Evolutionary conservation across 2,797 vertebrate species (phyloP).

Genomic region (Bucorvus abyssinicus): DNA sequence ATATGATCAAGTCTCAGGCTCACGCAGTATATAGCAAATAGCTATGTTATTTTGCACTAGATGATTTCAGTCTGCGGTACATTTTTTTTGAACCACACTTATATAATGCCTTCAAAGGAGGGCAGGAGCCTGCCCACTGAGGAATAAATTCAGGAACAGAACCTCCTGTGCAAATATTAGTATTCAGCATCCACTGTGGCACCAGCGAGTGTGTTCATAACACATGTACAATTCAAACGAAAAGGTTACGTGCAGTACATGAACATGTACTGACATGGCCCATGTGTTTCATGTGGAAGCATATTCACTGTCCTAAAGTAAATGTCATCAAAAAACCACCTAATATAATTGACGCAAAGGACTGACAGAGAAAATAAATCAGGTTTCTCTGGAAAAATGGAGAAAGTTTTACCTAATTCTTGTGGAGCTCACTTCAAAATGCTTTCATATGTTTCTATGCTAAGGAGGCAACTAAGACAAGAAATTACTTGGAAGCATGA

Average conservation of each 20-base stretch:
- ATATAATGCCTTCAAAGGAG: slow-evolving; percentile 16
- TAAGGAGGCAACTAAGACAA: neutral
- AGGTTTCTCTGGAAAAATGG: neutral
- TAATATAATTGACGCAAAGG: neutral
- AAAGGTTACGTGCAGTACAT: slow-evolving; percentile 65
- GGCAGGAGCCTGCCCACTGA: slow-evolving; percentile 12
- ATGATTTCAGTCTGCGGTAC: slow-evolving; percentile 8
- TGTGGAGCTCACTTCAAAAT: neutral
- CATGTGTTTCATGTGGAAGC: slow-evolving; percentile 56
- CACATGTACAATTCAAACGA: slow-evolving; percentile 36
- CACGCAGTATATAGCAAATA: neutral
- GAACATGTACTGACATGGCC: slow-evolving; percentile 51
- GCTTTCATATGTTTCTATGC: neutral
- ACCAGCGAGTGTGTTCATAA: neutral
- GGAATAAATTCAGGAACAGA: slow-evolving; percentile 13
- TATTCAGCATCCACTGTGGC: slow-evolving; percentile 26
- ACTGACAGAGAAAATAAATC: neutral
- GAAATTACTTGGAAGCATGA: neutral
- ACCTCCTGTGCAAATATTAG: slow-evolving; percentile 57
- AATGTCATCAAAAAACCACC: neutral
- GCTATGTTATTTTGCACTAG: neutral
- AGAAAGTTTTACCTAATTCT: neutral
- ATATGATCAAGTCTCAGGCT: neutral
- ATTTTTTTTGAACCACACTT: slow-evolving; percentile 5
- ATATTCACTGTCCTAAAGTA: slow-evolving; percentile 57